Conservation (phyloP, 2,797 vertebrate genomes). For the Vireo griseus region DNA sequence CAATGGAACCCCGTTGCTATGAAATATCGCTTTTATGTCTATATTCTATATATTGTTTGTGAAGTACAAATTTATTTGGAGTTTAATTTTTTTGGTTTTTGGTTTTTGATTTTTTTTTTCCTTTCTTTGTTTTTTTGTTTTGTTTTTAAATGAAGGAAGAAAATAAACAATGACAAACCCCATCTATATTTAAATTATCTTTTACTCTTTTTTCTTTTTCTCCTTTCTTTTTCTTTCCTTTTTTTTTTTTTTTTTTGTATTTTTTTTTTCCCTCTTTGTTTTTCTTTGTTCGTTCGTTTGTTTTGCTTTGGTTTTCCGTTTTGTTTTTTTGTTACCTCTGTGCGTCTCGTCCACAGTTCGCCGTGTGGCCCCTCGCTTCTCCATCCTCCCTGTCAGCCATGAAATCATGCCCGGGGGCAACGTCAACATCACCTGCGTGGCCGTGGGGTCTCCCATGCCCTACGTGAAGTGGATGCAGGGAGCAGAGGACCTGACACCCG, state of each 20-base stretch:
- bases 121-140: slow-evolving; percentile 68
- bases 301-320: slow-evolving; percentile 30
- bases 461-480: slow-evolving; percentile 99
- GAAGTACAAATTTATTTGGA: slow-evolving; percentile 87
- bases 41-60: slow-evolving; percentile 89
- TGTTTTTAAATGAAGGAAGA: slow-evolving; percentile 70
- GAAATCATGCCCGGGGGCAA: slow-evolving; percentile 99
- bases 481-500: slow-evolving; percentile 92
- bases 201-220: slow-evolving; percentile 67
- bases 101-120: slow-evolving; percentile 72
- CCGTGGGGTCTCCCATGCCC: slow-evolving; percentile 97
- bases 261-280: slow-evolving; percentile 63
- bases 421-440: slow-evolving; percentile 98
- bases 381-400: slow-evolving; percentile 94
- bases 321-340: slow-evolving; percentile 83
- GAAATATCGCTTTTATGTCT: slow-evolving; percentile 91
- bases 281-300: not conserved
- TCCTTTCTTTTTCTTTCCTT: not conserved
- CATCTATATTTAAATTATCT: slow-evolving; percentile 76
- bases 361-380: slow-evolving; percentile 97
- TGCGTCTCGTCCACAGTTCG: slow-evolving; percentile 88
- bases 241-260: slow-evolving; percentile 36
- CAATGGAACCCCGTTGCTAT: slow-evolving; percentile 98
- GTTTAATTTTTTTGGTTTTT: slow-evolving; percentile 80
- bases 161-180: slow-evolving; percentile 65